Evolutionary conservation across 2,797 vertebrate species (phyloP).

Genomic region (Pelochelys cantorii): DNA sequence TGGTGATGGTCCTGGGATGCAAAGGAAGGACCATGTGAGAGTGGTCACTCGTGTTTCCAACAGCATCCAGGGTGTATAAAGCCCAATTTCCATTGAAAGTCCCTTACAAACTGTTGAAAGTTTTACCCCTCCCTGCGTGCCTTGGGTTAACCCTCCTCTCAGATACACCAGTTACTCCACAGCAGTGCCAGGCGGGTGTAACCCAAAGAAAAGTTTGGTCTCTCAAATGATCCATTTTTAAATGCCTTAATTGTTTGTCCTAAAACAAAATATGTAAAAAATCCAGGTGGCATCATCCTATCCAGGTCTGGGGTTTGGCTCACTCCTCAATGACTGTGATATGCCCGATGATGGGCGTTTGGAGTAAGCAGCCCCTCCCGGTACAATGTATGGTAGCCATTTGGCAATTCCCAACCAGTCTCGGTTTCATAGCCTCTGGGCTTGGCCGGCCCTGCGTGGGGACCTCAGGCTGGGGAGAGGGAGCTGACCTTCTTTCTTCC

Average conservation of each 20-base stretch:
- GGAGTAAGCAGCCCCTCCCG: not conserved
- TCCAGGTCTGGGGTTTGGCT: accelerated
- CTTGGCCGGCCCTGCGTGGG: not conserved
- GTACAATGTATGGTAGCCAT: not conserved
- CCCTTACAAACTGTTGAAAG: not conserved
- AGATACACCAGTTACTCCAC: not conserved
- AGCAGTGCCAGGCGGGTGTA: not conserved
- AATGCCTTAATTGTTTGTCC: not conserved
- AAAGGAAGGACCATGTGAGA: not conserved
- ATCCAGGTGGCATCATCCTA: not conserved
- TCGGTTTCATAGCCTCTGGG: not conserved
- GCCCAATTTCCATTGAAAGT: not conserved
- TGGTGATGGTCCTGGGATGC: not conserved
- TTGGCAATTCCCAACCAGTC: not conserved
- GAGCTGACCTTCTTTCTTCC: accelerated
- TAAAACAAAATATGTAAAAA: not conserved
- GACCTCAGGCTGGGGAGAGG: too few species aligned
- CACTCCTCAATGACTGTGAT: not conserved
- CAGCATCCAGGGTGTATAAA: too few species aligned
- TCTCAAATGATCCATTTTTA: not conserved
- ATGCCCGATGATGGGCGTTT: not conserved
- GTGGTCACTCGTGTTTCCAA: accelerated
- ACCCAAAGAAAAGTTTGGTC: not conserved
- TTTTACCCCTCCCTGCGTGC: not conserved
- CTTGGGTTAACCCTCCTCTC: accelerated